These are phyloP conservation scores for Achatina immaculata DNA, from an alignment of 1,140 invertebrate species.

Conservation along the genomic window DNA sequence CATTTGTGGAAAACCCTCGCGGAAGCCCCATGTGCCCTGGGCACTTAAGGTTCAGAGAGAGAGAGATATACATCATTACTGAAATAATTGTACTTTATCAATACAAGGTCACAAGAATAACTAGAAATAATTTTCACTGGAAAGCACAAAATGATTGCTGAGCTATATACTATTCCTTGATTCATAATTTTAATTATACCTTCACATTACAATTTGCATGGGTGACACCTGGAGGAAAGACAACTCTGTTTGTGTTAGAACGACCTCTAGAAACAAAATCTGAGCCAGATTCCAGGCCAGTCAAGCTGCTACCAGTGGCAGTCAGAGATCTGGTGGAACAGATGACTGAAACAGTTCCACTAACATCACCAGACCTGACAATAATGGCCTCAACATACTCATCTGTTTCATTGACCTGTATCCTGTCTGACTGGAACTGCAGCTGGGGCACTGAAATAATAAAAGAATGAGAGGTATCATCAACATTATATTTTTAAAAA, in stretches of 20 bases:
- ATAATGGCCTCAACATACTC: conserved; percentile 55
- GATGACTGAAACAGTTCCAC: conserved; percentile 62
- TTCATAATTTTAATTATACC: conserved; percentile 48
- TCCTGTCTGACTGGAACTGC: conserved; percentile 57
- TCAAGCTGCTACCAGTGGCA: conserved; percentile 61
- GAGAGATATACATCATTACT: no score
- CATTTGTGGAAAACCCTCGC: no score
- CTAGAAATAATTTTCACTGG: no score
- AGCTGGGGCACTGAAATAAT: conserved; percentile 58
- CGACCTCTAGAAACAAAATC: conserved; percentile 46
- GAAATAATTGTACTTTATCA: no score
- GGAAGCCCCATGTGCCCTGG: no score
- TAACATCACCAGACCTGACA: conserved; percentile 64
- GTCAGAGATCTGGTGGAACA: conserved; percentile 64
- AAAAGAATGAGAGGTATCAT: neutral
- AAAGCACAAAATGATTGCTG: no score
- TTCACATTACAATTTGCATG: conserved; percentile 66
- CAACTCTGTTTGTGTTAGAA: conserved; percentile 56
- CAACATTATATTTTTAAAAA: no score
- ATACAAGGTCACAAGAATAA: no score
- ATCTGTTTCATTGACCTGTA: conserved; percentile 65
- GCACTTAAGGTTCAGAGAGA: no score
- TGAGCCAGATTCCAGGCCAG: conserved; percentile 61
- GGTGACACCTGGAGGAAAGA: conserved; percentile 62
- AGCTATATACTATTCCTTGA: no score